These are phyloP conservation scores for Conopomorpha cramerella DNA, from an alignment of 1,140 invertebrate species.

Conservation along the genomic window DNA sequence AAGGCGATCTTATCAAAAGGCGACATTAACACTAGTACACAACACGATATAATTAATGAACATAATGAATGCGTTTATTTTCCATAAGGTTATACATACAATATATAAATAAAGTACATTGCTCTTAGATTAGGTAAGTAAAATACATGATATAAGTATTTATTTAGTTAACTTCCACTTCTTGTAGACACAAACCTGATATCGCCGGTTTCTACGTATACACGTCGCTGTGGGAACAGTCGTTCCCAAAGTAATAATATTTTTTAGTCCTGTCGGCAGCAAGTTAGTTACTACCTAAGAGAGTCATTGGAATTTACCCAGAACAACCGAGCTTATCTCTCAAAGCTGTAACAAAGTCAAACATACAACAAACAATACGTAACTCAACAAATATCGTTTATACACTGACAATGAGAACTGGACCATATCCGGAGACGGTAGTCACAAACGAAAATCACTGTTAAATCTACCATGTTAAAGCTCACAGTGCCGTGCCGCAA, in stretches of 20 bases:
- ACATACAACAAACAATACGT: constrained; percentile 37
- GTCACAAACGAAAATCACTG: not conserved
- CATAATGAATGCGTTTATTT: too few relatives aligned
- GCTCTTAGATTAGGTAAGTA: too few relatives aligned
- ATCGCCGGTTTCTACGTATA: not conserved
- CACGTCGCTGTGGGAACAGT: not conserved
- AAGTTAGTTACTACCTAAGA: too few relatives aligned
- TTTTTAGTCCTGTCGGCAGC: not conserved
- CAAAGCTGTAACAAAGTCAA: constrained; percentile 29
- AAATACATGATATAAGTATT: too few relatives aligned
- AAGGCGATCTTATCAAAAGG: too few relatives aligned
- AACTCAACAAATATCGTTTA: constrained; percentile 44
- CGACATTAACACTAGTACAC: too few relatives aligned
- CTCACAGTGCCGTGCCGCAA: constrained; percentile 3
- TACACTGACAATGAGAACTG: constrained; percentile 16
- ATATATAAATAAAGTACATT: too few relatives aligned
- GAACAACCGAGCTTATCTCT: constrained; percentile 21
- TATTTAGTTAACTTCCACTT: too few relatives aligned
- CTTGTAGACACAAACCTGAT: too few relatives aligned
- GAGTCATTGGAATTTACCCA: too few relatives aligned
- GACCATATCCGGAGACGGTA: not conserved
- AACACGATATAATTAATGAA: too few relatives aligned
- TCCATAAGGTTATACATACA: too few relatives aligned
- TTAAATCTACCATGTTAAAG: not conserved
- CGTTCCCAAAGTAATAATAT: not conserved